Conservation (phyloP, 92 coral and sea anemone genomes). For the Bergia sp. region DNA sequence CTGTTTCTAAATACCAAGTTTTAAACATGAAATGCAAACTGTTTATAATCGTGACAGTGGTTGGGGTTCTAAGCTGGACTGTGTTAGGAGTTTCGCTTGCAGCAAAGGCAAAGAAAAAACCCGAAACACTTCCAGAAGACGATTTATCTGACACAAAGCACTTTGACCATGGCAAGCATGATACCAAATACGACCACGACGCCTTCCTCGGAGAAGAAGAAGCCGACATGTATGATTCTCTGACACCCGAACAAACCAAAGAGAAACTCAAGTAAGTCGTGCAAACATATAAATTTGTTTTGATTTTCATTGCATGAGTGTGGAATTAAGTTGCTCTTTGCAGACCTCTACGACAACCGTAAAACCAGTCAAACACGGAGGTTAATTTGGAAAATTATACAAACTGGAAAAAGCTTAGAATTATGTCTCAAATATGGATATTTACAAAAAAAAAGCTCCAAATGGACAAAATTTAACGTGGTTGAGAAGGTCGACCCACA, state of each 20-base stretch:
- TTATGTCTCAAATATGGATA: too few relatives aligned
- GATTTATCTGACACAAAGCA: slow-evolving; percentile 57
- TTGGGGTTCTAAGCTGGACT: slow-evolving; percentile 11
- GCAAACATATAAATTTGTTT: neutral
- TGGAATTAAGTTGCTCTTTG: neutral
- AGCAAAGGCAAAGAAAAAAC: slow-evolving; percentile 13
- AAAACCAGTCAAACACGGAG: too few relatives aligned
- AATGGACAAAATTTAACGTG: too few relatives aligned
- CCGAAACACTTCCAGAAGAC: slow-evolving; percentile 22
- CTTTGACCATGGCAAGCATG: slow-evolving; percentile 57
- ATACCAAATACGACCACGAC: slow-evolving; percentile 68
- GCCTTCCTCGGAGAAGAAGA: slow-evolving; percentile 80
- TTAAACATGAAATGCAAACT: slow-evolving; percentile 28
- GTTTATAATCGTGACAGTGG: neutral
- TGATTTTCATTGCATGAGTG: neutral
- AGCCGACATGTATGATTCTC: slow-evolving; percentile 53
- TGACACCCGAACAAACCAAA: slow-evolving; percentile 57
- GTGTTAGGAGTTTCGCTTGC: slow-evolving; percentile 1
- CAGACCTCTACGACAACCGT: neutral
- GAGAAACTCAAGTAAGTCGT: slow-evolving; percentile 65
- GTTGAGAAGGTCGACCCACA: too few relatives aligned
- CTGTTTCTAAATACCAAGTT: neutral
- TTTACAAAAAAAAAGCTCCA: too few relatives aligned
- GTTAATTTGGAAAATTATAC: too few relatives aligned
- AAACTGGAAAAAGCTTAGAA: too few relatives aligned